Evolutionary conservation across 2,888 invertebrate genomes (phyloP), one percentile per base, ranked within the genome.

Genomic region (Strigamia transsilvanica): DNA sequence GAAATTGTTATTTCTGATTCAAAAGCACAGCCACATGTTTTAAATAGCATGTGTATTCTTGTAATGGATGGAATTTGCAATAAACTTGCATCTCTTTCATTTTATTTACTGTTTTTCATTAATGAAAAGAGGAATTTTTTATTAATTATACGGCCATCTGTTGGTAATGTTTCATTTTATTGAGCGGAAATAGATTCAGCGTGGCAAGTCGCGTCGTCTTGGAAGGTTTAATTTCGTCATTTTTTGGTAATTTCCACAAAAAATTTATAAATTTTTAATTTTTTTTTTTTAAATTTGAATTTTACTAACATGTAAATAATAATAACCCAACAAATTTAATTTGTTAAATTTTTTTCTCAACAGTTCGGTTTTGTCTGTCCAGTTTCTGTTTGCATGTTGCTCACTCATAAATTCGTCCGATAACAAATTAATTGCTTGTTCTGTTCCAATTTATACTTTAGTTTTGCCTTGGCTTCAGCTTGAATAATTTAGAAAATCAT

Each of bases 41-140:
- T 42, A 38, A 42, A 15, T 21, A 38, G 21, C 41, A 42, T 41
- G 18, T 79, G 18, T 79, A 38, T 79, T 79, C 38, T 38, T 42
- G 79, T 79, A 42, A 38, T 42, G 38, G 38, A 42, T 42, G 41
- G 42, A 79, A 79, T 38, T 79, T 38, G 38, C 79, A 42, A 38
- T 42, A 42, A 79, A 79, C 38, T 79, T 79, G 79, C 38, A 79
- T 42, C 42, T 32, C 32, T 79, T 79, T 42, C 42, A 79, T 79
- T 79, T 79, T 79, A 79, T 79, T 41, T 77, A 7, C 38, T 77
- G 38, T 32, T 21, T 34, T 38, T 77, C 15, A 77, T n/a, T 34
- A 38, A 38, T 7, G 6, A 38, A 38, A 38, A 38, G 6, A 38
- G 10, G 38, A 9, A 9, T 38, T 6, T 38, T 38, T 38, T 46